Conservation (phyloP, 2,888 invertebrate species). For the Phyllotreta striolata region DNA sequence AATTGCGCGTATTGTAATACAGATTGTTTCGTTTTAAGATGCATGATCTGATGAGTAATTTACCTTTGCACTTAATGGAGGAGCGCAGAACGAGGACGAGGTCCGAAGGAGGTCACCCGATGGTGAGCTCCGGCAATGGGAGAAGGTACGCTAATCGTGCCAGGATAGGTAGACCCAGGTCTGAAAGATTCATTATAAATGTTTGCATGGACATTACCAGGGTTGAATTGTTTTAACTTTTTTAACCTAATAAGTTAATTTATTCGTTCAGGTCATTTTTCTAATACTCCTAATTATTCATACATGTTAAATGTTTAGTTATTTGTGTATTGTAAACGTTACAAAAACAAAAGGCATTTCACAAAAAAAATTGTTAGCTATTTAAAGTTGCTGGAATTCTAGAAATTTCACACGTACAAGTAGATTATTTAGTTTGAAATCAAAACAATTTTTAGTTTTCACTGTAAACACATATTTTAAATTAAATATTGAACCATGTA, state of each 20-base stretch:
- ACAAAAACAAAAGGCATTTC: no score
- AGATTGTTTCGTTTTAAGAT: constrained; percentile 45
- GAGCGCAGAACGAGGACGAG: constrained; percentile 56
- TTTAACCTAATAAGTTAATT: background rate
- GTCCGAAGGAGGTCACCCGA: constrained; percentile 48
- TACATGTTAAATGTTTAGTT: background rate
- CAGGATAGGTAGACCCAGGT: constrained; percentile 58
- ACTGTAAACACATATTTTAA: no score
- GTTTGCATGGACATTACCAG: constrained; percentile 43
- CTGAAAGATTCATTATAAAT: constrained; percentile 50
- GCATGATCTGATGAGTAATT: constrained; percentile 47
- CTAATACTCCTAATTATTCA: background rate
- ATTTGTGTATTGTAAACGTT: background rate
- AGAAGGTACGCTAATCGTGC: constrained; percentile 58
- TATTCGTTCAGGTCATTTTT: background rate
- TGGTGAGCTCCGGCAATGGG: constrained; percentile 37
- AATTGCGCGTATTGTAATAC: constrained; percentile 8
- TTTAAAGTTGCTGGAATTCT: no score
- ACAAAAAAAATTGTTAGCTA: no score
- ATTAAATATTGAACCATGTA: no score
- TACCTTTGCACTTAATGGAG: constrained; percentile 48
- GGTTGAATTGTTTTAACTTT: background rate
- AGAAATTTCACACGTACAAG: no score
- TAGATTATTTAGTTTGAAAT: no score
- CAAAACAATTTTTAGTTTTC: no score